Percentiles rank a stretch among this genome's conserved stretches.
These are phyloP conservation scores for Cuculus canorus DNA, from an alignment of 2,797 vertebrate genomes.

Conservation along the genomic window DNA sequence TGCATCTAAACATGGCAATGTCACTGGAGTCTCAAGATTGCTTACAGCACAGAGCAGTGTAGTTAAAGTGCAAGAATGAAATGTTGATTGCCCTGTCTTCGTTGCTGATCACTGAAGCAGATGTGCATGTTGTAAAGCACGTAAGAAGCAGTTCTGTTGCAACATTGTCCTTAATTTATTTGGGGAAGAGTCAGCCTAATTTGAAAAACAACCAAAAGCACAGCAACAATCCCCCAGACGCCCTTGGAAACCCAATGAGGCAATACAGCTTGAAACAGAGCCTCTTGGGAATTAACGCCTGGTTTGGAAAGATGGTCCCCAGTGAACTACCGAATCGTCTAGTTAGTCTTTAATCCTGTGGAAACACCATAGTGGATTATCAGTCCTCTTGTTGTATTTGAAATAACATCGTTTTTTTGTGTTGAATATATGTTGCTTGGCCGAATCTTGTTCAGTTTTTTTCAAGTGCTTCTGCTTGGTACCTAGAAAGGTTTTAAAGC, in stretches of 20 bases:
- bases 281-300: background rate
- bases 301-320: background rate
- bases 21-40: background rate
- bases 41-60: background rate
- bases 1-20: background rate
- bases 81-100: background rate
- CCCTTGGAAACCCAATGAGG: background rate
- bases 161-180: background rate
- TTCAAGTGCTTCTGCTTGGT: background rate
- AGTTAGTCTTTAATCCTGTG: background rate
- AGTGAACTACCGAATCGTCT: background rate
- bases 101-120: background rate
- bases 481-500: background rate
- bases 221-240: background rate
- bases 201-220: background rate
- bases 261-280: background rate
- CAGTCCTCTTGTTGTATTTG: background rate
- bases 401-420: background rate
- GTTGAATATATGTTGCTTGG: background rate
- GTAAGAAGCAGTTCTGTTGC: background rate
- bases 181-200: background rate
- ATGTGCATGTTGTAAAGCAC: background rate
- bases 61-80: background rate
- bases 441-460: background rate
- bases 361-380: background rate